Conservation (phyloP, 2,797 vertebrate genomes). For the Eospalax fontanierii region DNA sequence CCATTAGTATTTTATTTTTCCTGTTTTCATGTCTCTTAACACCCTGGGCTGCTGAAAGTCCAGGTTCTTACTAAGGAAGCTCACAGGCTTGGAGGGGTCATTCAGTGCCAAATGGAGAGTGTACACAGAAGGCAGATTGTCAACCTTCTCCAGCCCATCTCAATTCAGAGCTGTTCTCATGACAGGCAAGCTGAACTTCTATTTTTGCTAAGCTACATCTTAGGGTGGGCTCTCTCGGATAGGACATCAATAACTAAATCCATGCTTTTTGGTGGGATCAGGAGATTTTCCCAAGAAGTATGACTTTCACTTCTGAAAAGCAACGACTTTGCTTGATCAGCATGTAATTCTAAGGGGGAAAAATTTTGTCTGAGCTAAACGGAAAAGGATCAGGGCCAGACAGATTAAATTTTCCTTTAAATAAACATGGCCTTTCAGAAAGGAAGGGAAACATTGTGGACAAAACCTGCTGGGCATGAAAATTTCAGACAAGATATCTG, state of each 20-base stretch:
- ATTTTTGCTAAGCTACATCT: slow-evolving; percentile 11
- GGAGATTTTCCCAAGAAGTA: slow-evolving; percentile 70
- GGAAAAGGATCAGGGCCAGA: slow-evolving; percentile 78
- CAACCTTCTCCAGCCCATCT: fast-evolving
- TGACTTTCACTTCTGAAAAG: slow-evolving; percentile 75
- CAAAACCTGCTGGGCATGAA: slow-evolving; percentile 68
- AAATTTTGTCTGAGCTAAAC: slow-evolving; percentile 77
- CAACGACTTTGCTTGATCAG: slow-evolving; percentile 69
- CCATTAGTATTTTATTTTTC: background rate
- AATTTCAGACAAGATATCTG: slow-evolving; percentile 66
- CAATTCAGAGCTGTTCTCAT: background rate
- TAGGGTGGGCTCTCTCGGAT: background rate
- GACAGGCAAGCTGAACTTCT: background rate
- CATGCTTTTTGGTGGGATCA: slow-evolving; percentile 59
- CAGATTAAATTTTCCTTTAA: slow-evolving; percentile 81
- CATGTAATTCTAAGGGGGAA: slow-evolving; percentile 69
- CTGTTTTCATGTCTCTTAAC: background rate
- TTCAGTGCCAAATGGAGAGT: background rate
- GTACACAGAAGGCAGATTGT: background rate
- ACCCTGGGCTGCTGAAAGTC: background rate
- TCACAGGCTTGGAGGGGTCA: background rate
- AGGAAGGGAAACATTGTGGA: slow-evolving; percentile 56
- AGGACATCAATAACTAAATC: slow-evolving; percentile 26
- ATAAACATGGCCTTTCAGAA: slow-evolving; percentile 79
- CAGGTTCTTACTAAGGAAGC: background rate